phyloP scores from a whole-genome alignment of 2,888 invertebrate species.

The Brachypalpus laphriformis region DNA sequence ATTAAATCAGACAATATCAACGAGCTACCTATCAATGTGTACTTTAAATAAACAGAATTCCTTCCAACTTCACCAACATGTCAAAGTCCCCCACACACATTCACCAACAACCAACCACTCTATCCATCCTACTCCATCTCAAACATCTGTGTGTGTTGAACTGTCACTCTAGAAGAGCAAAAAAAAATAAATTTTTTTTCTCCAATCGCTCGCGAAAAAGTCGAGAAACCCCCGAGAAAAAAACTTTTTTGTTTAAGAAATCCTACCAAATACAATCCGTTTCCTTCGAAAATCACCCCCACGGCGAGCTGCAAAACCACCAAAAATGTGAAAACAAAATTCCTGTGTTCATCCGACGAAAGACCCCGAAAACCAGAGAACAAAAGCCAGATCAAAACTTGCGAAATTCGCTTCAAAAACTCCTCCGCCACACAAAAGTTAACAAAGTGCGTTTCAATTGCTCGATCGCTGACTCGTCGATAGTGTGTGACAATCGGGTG shows the following conservation, averaged over 20 bases:
- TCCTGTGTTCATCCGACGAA: background rate
- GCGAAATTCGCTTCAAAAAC: background rate
- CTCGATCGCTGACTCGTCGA: background rate
- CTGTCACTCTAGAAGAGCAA: conserved; percentile 46
- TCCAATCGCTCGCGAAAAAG: conserved; percentile 33
- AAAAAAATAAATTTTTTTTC: conserved; percentile 24
- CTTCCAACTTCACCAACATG: background rate
- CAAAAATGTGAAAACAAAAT: conserved; percentile 44
- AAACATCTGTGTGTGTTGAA: conserved; percentile 52
- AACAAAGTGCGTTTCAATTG: conserved; percentile 55
- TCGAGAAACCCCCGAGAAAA: background rate
- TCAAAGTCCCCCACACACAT: background rate
- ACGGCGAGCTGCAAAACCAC: too few relatives aligned
- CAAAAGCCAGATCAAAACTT: conserved; percentile 27
- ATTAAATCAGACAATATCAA: background rate
- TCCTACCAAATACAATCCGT: background rate
- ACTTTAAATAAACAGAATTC: background rate
- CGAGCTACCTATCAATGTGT: background rate
- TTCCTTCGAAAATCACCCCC: background rate
- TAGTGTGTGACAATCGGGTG: background rate
- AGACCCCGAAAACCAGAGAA: conserved; percentile 6
- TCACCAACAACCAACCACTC: background rate
- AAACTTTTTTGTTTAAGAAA: conserved; percentile 30
- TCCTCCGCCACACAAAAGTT: too few relatives aligned
- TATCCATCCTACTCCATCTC: conserved; percentile 25